Conservation (phyloP, 2,113 vertebrate genomes). For the Bubo scandiacus region DNA sequence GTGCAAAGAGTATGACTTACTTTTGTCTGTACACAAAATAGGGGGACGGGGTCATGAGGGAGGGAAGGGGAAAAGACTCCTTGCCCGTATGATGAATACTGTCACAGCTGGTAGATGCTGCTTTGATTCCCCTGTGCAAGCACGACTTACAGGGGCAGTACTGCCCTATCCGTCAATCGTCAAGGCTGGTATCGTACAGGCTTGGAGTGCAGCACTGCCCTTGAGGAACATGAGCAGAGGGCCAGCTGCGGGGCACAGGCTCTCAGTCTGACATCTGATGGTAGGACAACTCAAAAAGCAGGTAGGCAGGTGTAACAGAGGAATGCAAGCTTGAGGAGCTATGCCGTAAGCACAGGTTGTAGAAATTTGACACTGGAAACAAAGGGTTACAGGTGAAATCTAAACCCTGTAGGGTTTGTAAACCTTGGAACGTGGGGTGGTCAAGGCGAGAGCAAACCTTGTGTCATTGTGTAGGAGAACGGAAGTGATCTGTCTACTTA, state of each 20-base stretch:
- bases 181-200: not conserved
- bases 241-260: not conserved
- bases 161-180: not conserved
- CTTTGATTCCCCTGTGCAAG: not conserved
- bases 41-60: not conserved
- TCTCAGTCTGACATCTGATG: not conserved
- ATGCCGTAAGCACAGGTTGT: accelerated
- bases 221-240: accelerated
- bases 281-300: not conserved
- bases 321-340: not conserved
- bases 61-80: not conserved
- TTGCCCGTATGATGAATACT: not conserved
- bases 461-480: accelerated
- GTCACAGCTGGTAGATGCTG: not conserved
- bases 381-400: not conserved
- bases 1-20: not conserved
- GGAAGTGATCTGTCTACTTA: not conserved
- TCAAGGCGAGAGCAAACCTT: not conserved
- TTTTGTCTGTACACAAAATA: not conserved
- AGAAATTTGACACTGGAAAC: not conserved
- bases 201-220: not conserved
- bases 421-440: not conserved
- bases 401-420: not conserved
- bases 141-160: not conserved
- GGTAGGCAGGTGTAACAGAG: not conserved